Conservation (phyloP, 2,797 vertebrate species). For the Melanotaenia trifasciata region DNA sequence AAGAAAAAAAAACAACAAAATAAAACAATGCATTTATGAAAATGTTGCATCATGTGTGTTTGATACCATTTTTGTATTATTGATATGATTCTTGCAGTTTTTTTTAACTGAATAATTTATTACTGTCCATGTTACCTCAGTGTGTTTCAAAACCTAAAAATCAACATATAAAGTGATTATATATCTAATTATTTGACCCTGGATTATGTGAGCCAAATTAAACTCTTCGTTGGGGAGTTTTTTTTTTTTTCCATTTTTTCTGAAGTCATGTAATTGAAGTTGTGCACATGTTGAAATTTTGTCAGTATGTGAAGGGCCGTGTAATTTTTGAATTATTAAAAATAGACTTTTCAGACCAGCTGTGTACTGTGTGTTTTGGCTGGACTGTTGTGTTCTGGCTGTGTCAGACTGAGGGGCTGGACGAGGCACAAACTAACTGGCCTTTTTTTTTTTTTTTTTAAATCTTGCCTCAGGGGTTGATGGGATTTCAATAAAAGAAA, state of each 20-base stretch:
- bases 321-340: constrained; percentile 32
- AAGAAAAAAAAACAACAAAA: constrained; percentile 13
- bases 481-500: constrained; percentile 73
- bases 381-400: constrained; percentile 70
- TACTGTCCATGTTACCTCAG: constrained; percentile 80
- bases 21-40: constrained; percentile 57
- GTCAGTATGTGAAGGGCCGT: constrained; percentile 39
- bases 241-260: background rate
- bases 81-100: constrained; percentile 72
- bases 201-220: constrained; percentile 49
- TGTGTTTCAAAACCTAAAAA: constrained; percentile 69
- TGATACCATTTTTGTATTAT: constrained; percentile 81
- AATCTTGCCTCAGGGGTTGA: constrained; percentile 70
- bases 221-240: background rate
- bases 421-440: constrained; percentile 65
- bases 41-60: constrained; percentile 75
- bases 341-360: constrained; percentile 21
- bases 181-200: constrained; percentile 28
- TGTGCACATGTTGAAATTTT: constrained; percentile 32
- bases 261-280: constrained; percentile 17
- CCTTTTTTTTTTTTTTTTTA: constrained; percentile 38
- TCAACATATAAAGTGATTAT: background rate
- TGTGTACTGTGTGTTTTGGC: constrained; percentile 59
- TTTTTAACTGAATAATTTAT: constrained; percentile 77
- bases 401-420: constrained; percentile 72